Evolutionary conservation across 2,797 vertebrate species (phyloP).

Genomic region (Fistularia tabacaria): DNA sequence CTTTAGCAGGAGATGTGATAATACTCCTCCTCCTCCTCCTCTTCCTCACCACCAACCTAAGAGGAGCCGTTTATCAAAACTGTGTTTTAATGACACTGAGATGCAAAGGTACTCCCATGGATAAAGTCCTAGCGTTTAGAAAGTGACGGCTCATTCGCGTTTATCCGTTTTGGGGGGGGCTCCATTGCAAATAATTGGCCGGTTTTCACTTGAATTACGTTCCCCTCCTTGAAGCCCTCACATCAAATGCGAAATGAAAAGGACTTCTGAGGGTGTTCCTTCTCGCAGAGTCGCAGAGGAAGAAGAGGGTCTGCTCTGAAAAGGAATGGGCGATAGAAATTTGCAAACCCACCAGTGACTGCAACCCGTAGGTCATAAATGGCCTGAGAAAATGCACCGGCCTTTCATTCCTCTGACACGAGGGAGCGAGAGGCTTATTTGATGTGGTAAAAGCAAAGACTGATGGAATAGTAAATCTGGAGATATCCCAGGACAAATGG

Average conservation of each 20-base stretch:
- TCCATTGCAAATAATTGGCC: slow-evolving; percentile 15
- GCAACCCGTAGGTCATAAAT: slow-evolving; percentile 18
- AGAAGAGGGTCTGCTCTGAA: slow-evolving; percentile 1
- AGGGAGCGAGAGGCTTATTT: slow-evolving; percentile 7
- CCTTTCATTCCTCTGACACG: slow-evolving; percentile 7
- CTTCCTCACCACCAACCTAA: too few relatives aligned
- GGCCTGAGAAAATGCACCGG: slow-evolving; percentile 10
- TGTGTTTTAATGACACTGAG: too few relatives aligned
- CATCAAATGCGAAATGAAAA: slow-evolving; percentile 11
- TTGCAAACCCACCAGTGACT: slow-evolving; percentile 15
- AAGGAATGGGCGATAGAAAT: slow-evolving; percentile 18
- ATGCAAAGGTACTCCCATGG: too few relatives aligned
- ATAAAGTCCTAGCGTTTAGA: too few relatives aligned
- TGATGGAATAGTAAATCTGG: slow-evolving; percentile 18
- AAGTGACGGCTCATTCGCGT: slow-evolving; percentile 3
- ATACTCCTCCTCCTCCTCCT: too few relatives aligned
- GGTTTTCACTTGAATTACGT: neutral
- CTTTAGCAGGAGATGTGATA: too few relatives aligned
- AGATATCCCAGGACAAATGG: neutral
- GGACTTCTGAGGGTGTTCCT: slow-evolving; percentile 15
- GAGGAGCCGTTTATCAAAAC: too few relatives aligned
- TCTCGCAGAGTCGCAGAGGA: slow-evolving; percentile 5
- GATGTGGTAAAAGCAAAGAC: slow-evolving; percentile 15
- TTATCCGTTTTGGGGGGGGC: slow-evolving; percentile 2
- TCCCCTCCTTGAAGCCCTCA: neutral